Evolutionary conservation across 1,140 invertebrate genomes (phyloP), one percentile per base, ranked within the genome.

Genomic region (Bursaphelenchus mucronatus): DNA sequence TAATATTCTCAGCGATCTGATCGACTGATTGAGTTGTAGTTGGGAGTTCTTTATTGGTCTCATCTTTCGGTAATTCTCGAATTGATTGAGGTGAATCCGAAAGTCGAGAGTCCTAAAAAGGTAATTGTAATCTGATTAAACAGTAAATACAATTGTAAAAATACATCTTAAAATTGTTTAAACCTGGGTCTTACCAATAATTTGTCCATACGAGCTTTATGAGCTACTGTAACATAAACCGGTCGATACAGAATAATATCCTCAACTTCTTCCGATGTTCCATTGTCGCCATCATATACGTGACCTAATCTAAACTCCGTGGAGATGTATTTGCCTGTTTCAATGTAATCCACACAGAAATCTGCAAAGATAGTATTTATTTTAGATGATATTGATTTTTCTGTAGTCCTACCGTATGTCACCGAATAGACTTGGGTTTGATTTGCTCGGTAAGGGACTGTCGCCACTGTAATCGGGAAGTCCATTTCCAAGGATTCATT

Each of bases 391-490:
- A n/a, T n/a, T 10, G 61, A n/a, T 45, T 57, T 17, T n/a, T 3
- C n/a, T 19, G 43, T 47, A 19, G 50, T 17, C 15, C n/a, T 83
- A 90, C 89, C 88, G 75, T 90, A 90, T 80, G 86, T 86, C 66
- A 90, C 87, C 69, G 82, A 85, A 66, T 86, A 87, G 67, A 86
- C 84, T 40, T 87, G 86, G 17, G 70, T 70, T 79, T 90, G 90
- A 0, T 88, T 88, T 76, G 89, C 89, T 73, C 89, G 83, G 81
- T 89, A 90, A 41, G 88, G 88, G 70, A 89, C 87, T 13, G 89
- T 90, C 21, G 87, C 89, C 72, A 91, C 87, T 61, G 88, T 90
- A 50, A 91, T 85, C n/a, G 89, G 89, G 74, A 90, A 89, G 75
- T 88, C 87, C 82, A 90, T 87, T 73, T 88, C 85, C 51, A 90